Percentiles rank a stretch among this genome's conserved stretches.
Evolutionary conservation across 2,888 invertebrate genomes (phyloP).

Genomic region (Vanessa cardui): DNA sequence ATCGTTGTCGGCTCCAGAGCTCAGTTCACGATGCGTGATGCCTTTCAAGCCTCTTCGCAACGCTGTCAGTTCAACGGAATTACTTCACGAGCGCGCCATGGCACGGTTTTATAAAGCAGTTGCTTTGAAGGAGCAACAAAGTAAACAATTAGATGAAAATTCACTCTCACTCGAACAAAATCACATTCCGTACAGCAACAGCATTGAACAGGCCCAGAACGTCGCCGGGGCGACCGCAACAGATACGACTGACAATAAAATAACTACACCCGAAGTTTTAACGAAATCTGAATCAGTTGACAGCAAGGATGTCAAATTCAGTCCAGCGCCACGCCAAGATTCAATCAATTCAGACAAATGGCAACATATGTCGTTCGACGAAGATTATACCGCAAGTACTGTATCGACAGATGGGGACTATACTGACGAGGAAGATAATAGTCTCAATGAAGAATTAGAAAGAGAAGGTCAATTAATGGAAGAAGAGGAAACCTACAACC

Average conservation of each 20-base stretch:
- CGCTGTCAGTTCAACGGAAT: constrained; percentile 91
- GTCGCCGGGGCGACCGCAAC: constrained; percentile 32
- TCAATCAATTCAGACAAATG: constrained; percentile 69
- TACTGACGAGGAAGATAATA: constrained; percentile 65
- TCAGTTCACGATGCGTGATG: constrained; percentile 79
- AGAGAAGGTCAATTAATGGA: constrained; percentile 64
- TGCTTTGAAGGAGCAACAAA: constrained; percentile 87
- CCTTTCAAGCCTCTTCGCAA: constrained; percentile 85
- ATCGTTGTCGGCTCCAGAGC: constrained; percentile 91
- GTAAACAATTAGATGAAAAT: constrained; percentile 55
- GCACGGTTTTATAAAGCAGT: constrained; percentile 91
- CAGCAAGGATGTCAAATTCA: constrained; percentile 48
- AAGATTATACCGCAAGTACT: constrained; percentile 85
- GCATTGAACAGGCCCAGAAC: constrained; percentile 42
- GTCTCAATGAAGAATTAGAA: constrained; percentile 64
- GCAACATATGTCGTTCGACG: constrained; percentile 79
- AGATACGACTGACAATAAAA: constrained; percentile 32
- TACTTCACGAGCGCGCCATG: constrained; percentile 92
- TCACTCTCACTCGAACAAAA: constrained; percentile 48
- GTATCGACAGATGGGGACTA: constrained; percentile 79
- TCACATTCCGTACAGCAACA: constrained; percentile 67
- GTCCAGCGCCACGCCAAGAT: constrained; percentile 49
- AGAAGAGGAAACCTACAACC: constrained; percentile 87
- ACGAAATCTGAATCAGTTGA: constrained; percentile 68
- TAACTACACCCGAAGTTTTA: constrained; percentile 57